Conservation (phyloP, 2,113 vertebrate species). For the Neodontobutis hainanensis region DNA sequence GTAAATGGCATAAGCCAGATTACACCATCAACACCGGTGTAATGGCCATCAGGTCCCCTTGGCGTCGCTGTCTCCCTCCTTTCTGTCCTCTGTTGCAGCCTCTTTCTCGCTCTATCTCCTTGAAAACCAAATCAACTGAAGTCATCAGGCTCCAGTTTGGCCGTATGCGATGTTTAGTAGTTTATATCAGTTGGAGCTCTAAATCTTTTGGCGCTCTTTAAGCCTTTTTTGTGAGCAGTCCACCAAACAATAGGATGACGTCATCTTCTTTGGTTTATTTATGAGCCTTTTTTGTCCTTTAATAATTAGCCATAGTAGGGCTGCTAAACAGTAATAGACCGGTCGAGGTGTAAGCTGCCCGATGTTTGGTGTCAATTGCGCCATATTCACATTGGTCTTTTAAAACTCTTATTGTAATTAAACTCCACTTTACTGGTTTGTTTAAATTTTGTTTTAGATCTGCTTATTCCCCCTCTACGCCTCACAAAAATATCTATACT, state of each 20-base stretch:
- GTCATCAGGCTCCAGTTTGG: conserved; percentile 24
- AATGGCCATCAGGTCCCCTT: conserved; percentile 30
- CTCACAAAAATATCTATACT: conserved; percentile 47
- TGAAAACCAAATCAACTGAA: conserved; percentile 45
- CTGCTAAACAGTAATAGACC: neutral
- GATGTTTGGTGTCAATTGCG: neutral
- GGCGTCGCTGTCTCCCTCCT: conserved; percentile 51
- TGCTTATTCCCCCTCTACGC: neutral
- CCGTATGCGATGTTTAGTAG: neutral
- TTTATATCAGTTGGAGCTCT: neutral
- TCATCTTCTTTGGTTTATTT: conserved; percentile 1
- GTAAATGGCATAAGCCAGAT: too few species aligned
- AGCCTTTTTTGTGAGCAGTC: neutral
- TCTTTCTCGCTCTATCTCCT: conserved; percentile 26
- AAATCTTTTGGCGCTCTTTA: neutral
- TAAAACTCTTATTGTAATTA: neutral
- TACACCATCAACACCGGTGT: conserved; percentile 20
- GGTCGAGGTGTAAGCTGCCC: neutral
- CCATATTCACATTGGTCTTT: neutral
- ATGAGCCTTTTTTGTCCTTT: neutral
- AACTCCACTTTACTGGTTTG: neutral
- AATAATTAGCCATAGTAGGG: neutral
- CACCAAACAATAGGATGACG: conserved; percentile 25
- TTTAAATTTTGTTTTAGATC: neutral
- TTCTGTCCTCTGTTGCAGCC: conserved; percentile 7